Evolutionary conservation across 2,888 invertebrate species (phyloP), one percentile per base, ranked within the genome.

Genomic region (Choreutis nemorana): DNA sequence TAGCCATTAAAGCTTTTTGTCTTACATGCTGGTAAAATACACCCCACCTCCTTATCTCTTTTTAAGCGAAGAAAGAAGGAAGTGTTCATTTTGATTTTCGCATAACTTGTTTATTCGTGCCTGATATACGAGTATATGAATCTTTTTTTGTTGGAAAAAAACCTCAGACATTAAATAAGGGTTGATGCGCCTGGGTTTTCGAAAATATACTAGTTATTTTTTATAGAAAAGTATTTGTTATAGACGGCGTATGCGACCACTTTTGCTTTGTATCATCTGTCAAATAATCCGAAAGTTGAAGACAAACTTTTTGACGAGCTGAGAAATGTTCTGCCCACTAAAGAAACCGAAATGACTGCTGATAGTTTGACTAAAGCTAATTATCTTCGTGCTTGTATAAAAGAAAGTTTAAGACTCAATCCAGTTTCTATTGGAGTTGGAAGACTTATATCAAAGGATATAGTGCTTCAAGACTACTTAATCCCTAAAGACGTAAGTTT

Each of bases 341-440:
- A 67, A 18, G 53, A 79, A 28, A 66, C 80, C 18, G 41, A 63
- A 1, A 64, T 90, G 1, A 85, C 86, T 0, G 53, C 81, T 2
- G 84, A 86, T 20, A 63, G 80, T 2, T 25, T 84, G 23, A 60
- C 72, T 2, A 81, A 86, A 30, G 87, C 92, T 8, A 62, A 72
- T 0, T 95, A 91, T 51, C 75, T 90, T 0, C 87, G 89, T 52
- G 89, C 91, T 23, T 87, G 89, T 41, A 66, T 96, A 1, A 96
- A 94, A 56, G 97, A 97, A 65, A 86, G 87, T 3, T 78, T 93
- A 14, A 81, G 94, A 35, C 54, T 94, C 26, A 87, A 90, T 63
- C 94, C 94, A 1, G 86, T 94, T 14, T 87, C 94, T 0, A 80
- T 94, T 31, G 94, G 94, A 4, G 81, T 92, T 29, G 94, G 94